phyloP scores from a whole-genome alignment of 2,113 vertebrate species.

The Amblyornis subalaris region DNA sequence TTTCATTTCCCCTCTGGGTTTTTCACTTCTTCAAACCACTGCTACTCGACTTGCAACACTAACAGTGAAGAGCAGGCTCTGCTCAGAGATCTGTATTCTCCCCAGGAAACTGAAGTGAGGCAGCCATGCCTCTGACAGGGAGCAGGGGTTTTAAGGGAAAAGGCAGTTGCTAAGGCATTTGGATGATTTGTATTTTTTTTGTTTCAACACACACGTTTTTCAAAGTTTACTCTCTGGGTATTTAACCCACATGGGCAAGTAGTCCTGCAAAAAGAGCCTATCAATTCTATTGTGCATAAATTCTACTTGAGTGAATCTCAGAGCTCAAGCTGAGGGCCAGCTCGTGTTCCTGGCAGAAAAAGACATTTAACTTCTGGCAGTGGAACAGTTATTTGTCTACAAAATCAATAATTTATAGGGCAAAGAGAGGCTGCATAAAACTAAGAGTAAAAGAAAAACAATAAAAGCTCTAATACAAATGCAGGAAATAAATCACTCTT shows the following conservation, averaged over 20 bases:
- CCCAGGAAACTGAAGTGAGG: background rate
- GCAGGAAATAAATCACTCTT: background rate
- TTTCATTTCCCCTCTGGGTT: background rate
- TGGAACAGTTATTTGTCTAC: slow-evolving; percentile 4
- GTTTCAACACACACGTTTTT: slow-evolving; percentile 2
- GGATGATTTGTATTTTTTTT: background rate
- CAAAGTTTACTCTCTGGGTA: background rate
- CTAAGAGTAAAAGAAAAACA: background rate
- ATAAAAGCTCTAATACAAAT: background rate
- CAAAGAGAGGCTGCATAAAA: background rate
- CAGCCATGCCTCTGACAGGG: background rate
- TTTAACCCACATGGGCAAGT: background rate
- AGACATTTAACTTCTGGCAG: slow-evolving; percentile 36
- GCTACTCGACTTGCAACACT: background rate
- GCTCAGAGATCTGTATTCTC: accelerated
- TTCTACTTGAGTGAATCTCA: slow-evolving; percentile 14
- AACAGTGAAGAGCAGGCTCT: background rate
- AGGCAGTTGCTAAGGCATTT: background rate
- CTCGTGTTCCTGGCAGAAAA: background rate
- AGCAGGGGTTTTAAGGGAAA: background rate
- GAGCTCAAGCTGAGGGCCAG: slow-evolving; percentile 12
- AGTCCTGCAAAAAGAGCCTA: background rate
- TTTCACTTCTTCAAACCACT: background rate
- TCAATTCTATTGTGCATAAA: slow-evolving; percentile 11
- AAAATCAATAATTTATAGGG: slow-evolving; percentile 47